Conservation (phyloP, 2,888 invertebrate genomes). For the Ischnura elegans region DNA sequence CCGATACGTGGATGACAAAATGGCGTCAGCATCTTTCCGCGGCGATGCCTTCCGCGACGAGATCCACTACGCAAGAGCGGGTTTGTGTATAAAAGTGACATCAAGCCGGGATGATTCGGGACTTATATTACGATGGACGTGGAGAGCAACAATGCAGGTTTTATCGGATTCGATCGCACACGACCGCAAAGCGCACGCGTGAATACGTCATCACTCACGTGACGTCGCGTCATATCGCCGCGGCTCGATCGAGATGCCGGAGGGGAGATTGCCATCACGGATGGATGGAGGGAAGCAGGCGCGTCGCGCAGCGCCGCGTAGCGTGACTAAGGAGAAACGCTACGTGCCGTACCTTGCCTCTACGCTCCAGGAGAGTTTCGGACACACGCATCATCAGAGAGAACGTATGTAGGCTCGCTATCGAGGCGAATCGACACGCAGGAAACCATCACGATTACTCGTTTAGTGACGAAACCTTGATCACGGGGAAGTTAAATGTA, state of each 20-base stretch:
- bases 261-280: slow-evolving; percentile 32
- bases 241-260: slow-evolving; percentile 37
- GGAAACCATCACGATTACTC: no score
- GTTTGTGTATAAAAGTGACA: slow-evolving; percentile 52
- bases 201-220: slow-evolving; percentile 62
- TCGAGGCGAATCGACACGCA: no score
- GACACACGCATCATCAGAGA: no score
- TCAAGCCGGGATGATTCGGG: slow-evolving; percentile 54
- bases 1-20: slow-evolving; percentile 62
- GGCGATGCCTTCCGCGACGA: slow-evolving; percentile 51
- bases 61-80: no score
- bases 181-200: slow-evolving; percentile 43
- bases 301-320: slow-evolving; percentile 50
- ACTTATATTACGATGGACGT: slow-evolving; percentile 62
- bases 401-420: no score
- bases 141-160: slow-evolving; percentile 33
- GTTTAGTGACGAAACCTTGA: no score
- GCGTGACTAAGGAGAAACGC: slow-evolving; percentile 54
- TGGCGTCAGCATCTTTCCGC: slow-evolving; percentile 27
- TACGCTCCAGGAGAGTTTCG: not conserved
- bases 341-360: slow-evolving; percentile 29
- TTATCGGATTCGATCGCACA: not conserved
- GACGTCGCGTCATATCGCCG: slow-evolving; percentile 62
- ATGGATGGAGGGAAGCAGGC: not conserved
- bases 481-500: no score